phyloP scores from a whole-genome alignment of 2,888 invertebrate genomes.

The Dynastes hyllus region DNA sequence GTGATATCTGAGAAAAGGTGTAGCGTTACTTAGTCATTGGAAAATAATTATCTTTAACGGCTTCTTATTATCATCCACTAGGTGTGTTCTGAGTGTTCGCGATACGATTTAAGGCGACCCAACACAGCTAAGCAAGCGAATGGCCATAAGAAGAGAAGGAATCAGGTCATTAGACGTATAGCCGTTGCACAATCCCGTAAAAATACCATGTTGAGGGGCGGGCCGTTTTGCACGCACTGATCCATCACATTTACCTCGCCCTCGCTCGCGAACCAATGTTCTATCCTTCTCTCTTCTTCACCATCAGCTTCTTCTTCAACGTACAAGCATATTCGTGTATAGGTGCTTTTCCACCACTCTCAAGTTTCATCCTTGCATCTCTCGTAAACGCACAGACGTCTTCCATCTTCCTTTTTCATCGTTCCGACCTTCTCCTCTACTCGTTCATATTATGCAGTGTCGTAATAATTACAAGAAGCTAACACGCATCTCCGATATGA shows the following conservation, averaged over 20 bases:
- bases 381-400: constrained; percentile 8
- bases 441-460: neutral
- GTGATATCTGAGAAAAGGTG: neutral
- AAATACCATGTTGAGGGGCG: constrained; percentile 55
- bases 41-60: constrained; percentile 25
- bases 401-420: neutral
- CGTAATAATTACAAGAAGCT: constrained; percentile 28
- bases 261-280: neutral
- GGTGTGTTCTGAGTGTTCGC: constrained; percentile 13
- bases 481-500: constrained; percentile 5
- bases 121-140: neutral
- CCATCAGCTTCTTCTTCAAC: neutral
- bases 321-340: neutral
- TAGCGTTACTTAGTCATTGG: constrained; percentile 24
- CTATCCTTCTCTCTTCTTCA: neutral
- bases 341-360: neutral
- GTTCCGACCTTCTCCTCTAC: neutral
- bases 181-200: constrained; percentile 57
- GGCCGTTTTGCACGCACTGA: constrained; percentile 55
- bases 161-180: constrained; percentile 57
- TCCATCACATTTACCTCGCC: constrained; percentile 48
- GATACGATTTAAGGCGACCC: constrained; percentile 7
- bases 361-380: neutral
- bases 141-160: constrained; percentile 30
- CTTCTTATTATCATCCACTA: constrained; percentile 1